Evolutionary conservation across 2,888 invertebrate species (phyloP).

Genomic region (Pasiphila rectangulata): DNA sequence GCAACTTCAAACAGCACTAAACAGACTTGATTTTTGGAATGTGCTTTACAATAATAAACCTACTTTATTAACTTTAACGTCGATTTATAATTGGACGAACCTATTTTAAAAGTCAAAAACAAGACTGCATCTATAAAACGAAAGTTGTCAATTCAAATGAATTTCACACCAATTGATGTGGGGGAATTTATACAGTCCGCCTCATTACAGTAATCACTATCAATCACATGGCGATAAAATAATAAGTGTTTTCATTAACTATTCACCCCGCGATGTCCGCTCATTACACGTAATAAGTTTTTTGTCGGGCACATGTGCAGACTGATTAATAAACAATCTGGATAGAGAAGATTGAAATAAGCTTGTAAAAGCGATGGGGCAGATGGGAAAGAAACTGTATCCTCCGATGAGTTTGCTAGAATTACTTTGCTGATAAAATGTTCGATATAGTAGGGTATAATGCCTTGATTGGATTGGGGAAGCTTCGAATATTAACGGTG

Average conservation of each 20-base stretch:
- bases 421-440: background rate
- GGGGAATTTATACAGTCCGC: conserved; percentile 41
- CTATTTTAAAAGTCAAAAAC: too few species aligned
- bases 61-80: too few species aligned
- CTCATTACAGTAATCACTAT: conserved; percentile 57
- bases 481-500: too few species aligned
- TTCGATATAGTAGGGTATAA: background rate
- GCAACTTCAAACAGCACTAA: too few species aligned
- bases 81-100: too few species aligned
- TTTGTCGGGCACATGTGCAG: conserved; percentile 63
- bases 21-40: too few species aligned
- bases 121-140: too few species aligned
- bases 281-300: conserved; percentile 60
- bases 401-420: background rate
- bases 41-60: too few species aligned
- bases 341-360: conserved; percentile 17
- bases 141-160: conserved; percentile 32
- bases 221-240: conserved; percentile 66
- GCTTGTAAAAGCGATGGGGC: conserved; percentile 10
- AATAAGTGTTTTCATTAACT: conserved; percentile 65
- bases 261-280: conserved; percentile 61
- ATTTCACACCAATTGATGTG: conserved; percentile 35
- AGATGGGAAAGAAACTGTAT: conserved; percentile 1
- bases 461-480: too few species aligned
- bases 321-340: conserved; percentile 24